Evolutionary conservation across 2,113 vertebrate species (phyloP), one percentile per base, ranked within the genome.

Genomic region (Chaetops frenatus): DNA sequence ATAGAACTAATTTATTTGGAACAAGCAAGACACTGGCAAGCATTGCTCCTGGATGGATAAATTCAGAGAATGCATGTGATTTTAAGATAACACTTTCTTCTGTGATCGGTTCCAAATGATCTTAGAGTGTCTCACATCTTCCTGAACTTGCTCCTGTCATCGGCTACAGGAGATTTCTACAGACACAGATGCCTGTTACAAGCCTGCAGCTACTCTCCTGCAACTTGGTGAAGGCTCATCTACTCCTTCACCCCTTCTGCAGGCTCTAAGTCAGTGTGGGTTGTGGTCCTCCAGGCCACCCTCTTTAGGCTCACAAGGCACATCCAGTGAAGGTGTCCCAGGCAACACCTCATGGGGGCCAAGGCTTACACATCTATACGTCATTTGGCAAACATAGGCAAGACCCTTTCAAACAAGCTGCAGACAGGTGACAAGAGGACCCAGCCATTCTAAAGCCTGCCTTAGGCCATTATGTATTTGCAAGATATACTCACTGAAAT

Each of bases 141-240:
- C 40, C 73, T 64, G 22, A 64, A 27, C 15, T 84, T 51, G 7
- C 12, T 85, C 19, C 57, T 74, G 38, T 25, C 35, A 28, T 4
- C 18, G 58, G 5, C 14, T 69, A 14, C 4, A 33, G 21, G 8
- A 79, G 20, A 62, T 73, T 61, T 74, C 50, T 47, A 33, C 33
- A 71, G 22, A 31, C 12, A 19, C 3, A 60, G 35, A 51, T 33
- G 12, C 10, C 17, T 0, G 0, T n/a, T 36, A 56, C 31, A 45
- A 72, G 29, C 27, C 17, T n/a, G 29, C 8, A 33, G 15, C 8
- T 47, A 19, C 5, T 47, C 27, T 58, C 14, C 9, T 73, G 38
- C 18, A 74, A 10, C 27, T 27, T 58, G 6, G 5, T 62, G 20
- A 84, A 77, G 25, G 27, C 9, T 13, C 23, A 23, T 15, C 20